Percentiles rank a stretch among this genome's conserved stretches.
phyloP scores from a whole-genome alignment of 2,797 vertebrate genomes.

The Galago senegalensis region DNA sequence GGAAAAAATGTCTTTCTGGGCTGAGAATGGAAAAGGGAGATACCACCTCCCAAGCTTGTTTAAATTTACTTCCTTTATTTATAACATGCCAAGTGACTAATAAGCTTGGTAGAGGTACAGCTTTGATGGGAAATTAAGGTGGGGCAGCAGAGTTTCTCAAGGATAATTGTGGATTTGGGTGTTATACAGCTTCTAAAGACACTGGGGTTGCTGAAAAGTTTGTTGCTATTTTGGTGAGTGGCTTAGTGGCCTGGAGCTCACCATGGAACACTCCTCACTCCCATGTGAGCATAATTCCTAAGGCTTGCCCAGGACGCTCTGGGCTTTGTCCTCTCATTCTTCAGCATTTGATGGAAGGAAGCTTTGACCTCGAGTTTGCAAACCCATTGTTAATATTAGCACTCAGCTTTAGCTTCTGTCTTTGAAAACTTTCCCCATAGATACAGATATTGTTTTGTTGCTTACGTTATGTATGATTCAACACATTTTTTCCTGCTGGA shows the following conservation, averaged over 20 bases:
- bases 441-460: neutral
- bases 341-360: slow-evolving; percentile 27
- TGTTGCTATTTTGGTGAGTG: slow-evolving; percentile 44
- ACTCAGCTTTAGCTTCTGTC: neutral
- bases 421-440: slow-evolving; percentile 1
- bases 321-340: neutral
- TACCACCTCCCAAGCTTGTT: neutral
- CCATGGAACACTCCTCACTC: neutral
- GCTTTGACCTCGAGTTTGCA: neutral
- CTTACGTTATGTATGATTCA: neutral
- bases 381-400: neutral
- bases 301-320: neutral
- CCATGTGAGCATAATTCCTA: neutral
- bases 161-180: neutral
- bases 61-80: neutral
- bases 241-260: neutral
- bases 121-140: neutral
- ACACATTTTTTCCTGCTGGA: neutral
- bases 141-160: neutral
- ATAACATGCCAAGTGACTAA: neutral
- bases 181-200: slow-evolving; percentile 4
- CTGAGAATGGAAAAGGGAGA: neutral
- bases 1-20: neutral
- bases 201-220: neutral
- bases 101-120: neutral